Conservation (phyloP, 2,888 invertebrate species). For the Campaea margaritaria region DNA sequence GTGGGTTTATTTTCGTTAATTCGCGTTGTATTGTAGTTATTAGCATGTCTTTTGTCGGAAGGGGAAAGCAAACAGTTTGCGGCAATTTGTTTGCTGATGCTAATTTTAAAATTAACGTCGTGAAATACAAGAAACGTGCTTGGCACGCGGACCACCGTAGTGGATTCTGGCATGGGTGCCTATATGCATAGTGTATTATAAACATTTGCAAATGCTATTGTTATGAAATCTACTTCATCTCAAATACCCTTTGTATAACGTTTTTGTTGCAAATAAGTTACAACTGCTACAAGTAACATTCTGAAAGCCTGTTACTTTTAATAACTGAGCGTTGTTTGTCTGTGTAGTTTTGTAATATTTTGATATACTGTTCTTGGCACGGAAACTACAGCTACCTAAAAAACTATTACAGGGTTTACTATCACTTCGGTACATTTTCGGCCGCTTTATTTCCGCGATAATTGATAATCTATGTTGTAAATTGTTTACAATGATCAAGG, state of each 20-base stretch:
- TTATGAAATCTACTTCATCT: conserved; percentile 35
- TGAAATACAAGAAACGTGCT: conserved; percentile 81
- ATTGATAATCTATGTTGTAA: background rate
- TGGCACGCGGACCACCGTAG: conserved; percentile 73
- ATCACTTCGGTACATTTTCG: background rate
- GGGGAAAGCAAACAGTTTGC: conserved; percentile 66
- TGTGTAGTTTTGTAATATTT: no score
- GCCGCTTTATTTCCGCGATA: no score
- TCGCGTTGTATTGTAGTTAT: conserved; percentile 48
- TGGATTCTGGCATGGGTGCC: conserved; percentile 50
- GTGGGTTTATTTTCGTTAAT: conserved; percentile 40
- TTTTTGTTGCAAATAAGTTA: conserved; percentile 19
- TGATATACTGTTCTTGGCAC: background rate
- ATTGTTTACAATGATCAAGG: background rate
- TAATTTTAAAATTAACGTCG: conserved; percentile 83
- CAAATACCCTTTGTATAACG: conserved; percentile 26
- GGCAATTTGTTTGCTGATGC: conserved; percentile 76
- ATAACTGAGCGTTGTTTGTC: no score
- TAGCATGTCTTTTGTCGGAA: conserved; percentile 60
- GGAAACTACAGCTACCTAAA: background rate
- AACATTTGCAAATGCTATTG: conserved; percentile 38
- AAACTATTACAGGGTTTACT: background rate
- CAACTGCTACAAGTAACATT: conserved; percentile 14
- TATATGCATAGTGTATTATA: conserved; percentile 44
- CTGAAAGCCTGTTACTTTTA: background rate